Evolutionary conservation across 2,113 vertebrate species (phyloP).

Genomic region (Brevimyrus niger): DNA sequence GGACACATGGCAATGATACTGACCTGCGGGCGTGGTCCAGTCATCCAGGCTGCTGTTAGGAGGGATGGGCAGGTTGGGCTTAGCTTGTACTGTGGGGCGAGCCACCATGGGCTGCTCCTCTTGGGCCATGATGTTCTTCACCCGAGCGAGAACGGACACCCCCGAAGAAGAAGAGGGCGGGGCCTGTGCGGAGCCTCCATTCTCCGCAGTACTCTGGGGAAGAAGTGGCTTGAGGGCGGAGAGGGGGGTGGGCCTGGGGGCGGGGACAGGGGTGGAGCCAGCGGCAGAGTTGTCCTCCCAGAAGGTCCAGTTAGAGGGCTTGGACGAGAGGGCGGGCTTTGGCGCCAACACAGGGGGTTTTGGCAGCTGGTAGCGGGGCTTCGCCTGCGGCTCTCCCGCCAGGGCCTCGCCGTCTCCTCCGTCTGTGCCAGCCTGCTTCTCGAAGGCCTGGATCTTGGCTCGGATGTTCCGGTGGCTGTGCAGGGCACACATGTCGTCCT

Average conservation of each 20-base stretch:
- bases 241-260: conserved; percentile 44
- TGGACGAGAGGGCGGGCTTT: conserved; percentile 68
- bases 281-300: conserved; percentile 54
- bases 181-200: neutral
- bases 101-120: neutral
- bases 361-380: conserved; percentile 54
- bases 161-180: neutral
- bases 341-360: conserved; percentile 59
- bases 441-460: conserved; percentile 82
- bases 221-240: conserved; percentile 63
- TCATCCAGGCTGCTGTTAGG: neutral
- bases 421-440: conserved; percentile 61
- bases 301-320: conserved; percentile 53
- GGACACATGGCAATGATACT: neutral
- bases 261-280: conserved; percentile 13
- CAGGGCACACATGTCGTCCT: conserved; percentile 63
- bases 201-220: neutral
- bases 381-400: conserved; percentile 62
- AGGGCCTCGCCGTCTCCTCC: conserved; percentile 38
- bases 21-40: neutral
- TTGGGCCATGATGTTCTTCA: neutral
- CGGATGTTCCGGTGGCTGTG: conserved; percentile 70
- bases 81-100: neutral
- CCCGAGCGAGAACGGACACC: neutral
- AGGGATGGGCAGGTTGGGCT: neutral